Conservation (phyloP, 2,888 invertebrate species). For the Xylota sylvarum region DNA sequence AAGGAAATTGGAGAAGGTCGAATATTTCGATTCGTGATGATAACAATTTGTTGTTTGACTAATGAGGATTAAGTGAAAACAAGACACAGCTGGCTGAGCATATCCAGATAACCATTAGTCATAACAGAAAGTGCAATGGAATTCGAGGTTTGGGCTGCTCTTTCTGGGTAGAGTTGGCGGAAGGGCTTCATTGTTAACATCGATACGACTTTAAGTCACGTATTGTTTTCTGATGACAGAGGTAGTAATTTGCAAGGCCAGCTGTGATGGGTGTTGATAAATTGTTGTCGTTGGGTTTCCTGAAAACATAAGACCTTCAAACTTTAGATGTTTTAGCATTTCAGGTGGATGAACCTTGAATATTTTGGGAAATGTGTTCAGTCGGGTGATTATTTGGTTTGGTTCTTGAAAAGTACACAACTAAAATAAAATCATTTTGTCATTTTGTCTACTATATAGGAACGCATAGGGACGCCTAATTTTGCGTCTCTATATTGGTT, state of each 20-base stretch:
- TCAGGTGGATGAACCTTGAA: too few species aligned
- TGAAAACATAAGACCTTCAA: too few species aligned
- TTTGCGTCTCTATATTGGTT: too few species aligned
- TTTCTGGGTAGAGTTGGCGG: not conserved
- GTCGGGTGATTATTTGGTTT: too few species aligned
- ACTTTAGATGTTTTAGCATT: too few species aligned
- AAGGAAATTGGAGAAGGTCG: slow-evolving; percentile 54
- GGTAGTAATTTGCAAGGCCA: not conserved
- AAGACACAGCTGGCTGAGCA: slow-evolving; percentile 6
- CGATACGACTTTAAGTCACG: not conserved
- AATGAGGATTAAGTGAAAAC: slow-evolving; percentile 24
- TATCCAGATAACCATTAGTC: slow-evolving; percentile 1
- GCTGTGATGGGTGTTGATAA: not conserved
- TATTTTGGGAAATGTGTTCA: too few species aligned
- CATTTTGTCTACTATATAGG: too few species aligned
- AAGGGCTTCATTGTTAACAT: not conserved
- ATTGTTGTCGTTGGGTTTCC: not conserved
- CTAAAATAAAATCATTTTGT: too few species aligned
- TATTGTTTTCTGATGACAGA: not conserved
- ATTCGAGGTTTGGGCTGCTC: not conserved
- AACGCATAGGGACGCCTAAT: too few species aligned
- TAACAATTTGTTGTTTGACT: slow-evolving; percentile 42
- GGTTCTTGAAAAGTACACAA: too few species aligned
- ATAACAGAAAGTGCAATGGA: slow-evolving; percentile 1
- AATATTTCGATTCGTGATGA: slow-evolving; percentile 47